Percentiles rank a stretch among this genome's conserved stretches.
Evolutionary conservation across 2,888 invertebrate genomes (phyloP).

Genomic region (Napeogenes inachia): DNA sequence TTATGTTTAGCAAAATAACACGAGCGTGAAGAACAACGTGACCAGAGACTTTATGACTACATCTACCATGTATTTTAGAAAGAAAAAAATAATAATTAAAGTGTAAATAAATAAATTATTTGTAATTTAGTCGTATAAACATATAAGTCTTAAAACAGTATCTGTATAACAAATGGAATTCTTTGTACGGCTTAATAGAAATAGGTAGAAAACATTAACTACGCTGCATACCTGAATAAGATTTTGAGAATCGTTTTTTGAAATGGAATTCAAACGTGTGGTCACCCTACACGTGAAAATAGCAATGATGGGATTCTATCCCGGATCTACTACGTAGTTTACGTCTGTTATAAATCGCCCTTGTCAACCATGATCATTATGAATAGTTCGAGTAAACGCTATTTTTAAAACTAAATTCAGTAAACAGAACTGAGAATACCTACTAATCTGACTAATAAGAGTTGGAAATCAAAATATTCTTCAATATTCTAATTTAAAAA

Average conservation of each 20-base stretch:
- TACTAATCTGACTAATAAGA: no score
- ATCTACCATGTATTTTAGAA: slow-evolving; percentile 7
- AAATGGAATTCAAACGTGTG: neutral
- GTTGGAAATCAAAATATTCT: no score
- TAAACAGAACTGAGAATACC: no score
- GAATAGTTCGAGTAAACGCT: no score
- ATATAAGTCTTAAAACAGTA: no score
- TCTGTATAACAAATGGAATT: neutral
- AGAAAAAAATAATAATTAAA: neutral
- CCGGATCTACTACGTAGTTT: slow-evolving; percentile 11
- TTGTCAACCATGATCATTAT: neutral
- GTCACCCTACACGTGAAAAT: slow-evolving; percentile 17
- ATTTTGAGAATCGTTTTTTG: neutral
- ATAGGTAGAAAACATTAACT: neutral
- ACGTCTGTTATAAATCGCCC: neutral
- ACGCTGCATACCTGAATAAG: neutral
- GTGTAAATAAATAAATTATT: neutral
- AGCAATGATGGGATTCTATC: slow-evolving; percentile 17
- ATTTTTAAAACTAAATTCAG: no score
- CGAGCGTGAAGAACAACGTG: slow-evolving; percentile 14
- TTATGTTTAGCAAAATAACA: slow-evolving; percentile 22
- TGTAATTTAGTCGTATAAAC: neutral
- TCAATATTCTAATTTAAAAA: no score
- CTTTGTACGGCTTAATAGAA: neutral
- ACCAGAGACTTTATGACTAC: slow-evolving; percentile 6